These are phyloP conservation scores for Diplogasteroides magnus DNA, from an alignment of 1,140 invertebrate species.

Conservation along the genomic window DNA sequence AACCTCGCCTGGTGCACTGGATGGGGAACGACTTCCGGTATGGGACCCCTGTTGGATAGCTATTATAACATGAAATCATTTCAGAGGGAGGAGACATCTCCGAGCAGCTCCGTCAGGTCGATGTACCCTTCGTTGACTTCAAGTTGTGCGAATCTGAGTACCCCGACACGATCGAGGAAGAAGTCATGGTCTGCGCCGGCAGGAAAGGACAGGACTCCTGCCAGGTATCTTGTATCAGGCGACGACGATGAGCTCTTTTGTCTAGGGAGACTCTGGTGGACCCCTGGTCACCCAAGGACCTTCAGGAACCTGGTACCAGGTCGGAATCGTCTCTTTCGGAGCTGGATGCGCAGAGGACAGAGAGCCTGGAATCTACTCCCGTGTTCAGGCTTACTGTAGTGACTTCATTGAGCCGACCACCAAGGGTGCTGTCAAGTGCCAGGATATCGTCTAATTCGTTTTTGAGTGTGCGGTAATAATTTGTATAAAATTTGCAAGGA, in stretches of 20 bases:
- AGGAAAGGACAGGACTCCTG: not conserved
- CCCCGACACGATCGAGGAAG: not conserved
- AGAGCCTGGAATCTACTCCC: not conserved
- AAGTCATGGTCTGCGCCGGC: not conserved
- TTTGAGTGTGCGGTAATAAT: too few species aligned
- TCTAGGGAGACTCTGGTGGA: not conserved
- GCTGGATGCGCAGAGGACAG: not conserved
- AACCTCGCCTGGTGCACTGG: too few species aligned
- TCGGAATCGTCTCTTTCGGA: not conserved
- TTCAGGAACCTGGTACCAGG: not conserved
- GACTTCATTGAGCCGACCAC: not conserved
- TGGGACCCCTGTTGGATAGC: not conserved
- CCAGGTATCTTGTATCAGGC: not conserved
- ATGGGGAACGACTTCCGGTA: not conserved
- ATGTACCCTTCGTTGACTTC: not conserved
- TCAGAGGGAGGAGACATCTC: not conserved
- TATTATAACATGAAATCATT: not conserved
- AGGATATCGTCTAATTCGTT: not conserved
- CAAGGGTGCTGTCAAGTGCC: not conserved
- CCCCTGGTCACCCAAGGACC: constrained; percentile 55
- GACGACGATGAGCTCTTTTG: too few species aligned
- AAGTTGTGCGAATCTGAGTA: not conserved
- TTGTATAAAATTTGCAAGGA: too few species aligned
- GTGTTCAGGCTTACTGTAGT: not conserved
- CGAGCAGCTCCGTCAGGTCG: not conserved